A percentile compares a stretch with the other conserved stretches of the same genome.
Conservation (phyloP, 2,888 invertebrate genomes). For the Eilema depressum region DNA sequence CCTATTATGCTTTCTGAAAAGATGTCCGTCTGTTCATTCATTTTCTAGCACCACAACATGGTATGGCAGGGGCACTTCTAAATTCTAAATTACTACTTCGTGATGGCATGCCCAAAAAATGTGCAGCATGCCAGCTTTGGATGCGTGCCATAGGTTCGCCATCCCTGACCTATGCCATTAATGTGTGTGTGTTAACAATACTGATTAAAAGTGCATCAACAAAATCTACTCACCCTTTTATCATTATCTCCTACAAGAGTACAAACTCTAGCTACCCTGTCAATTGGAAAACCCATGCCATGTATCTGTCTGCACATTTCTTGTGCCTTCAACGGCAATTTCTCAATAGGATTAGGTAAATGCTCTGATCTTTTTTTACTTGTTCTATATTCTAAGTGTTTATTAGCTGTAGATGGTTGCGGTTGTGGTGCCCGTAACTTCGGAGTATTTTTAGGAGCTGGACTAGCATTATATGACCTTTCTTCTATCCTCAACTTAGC, state of each 20-base stretch:
- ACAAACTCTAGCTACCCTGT: constrained; percentile 93
- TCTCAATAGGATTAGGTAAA: constrained; percentile 76
- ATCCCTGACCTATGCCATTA: too few relatives aligned
- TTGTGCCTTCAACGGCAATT: constrained; percentile 85
- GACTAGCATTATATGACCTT: constrained; percentile 84
- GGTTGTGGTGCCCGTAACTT: constrained; percentile 47
- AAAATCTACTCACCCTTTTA: constrained; percentile 89
- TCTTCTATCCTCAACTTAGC: constrained; percentile 81
- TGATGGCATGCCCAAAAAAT: too few relatives aligned
- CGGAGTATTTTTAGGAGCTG: constrained; percentile 70
- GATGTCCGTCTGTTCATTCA: too few relatives aligned
- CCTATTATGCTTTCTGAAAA: too few relatives aligned
- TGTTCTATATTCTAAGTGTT: constrained; percentile 62
- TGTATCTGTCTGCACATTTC: constrained; percentile 91
- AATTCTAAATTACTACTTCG: too few relatives aligned
- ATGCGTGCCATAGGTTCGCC: too few relatives aligned
- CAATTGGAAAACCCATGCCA: constrained; percentile 95
- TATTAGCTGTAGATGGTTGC: constrained; percentile 57
- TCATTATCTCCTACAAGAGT: constrained; percentile 92
- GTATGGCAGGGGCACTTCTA: too few relatives aligned
- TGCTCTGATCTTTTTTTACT: constrained; percentile 67
- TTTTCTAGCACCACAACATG: too few relatives aligned
- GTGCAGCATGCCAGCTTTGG: too few relatives aligned
- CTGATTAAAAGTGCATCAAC: neutral
- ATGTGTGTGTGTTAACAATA: neutral